Percentiles rank a stretch among this genome's conserved stretches.
phyloP scores from a whole-genome alignment of 2,888 invertebrate species.

The Machimus atricapillus region DNA sequence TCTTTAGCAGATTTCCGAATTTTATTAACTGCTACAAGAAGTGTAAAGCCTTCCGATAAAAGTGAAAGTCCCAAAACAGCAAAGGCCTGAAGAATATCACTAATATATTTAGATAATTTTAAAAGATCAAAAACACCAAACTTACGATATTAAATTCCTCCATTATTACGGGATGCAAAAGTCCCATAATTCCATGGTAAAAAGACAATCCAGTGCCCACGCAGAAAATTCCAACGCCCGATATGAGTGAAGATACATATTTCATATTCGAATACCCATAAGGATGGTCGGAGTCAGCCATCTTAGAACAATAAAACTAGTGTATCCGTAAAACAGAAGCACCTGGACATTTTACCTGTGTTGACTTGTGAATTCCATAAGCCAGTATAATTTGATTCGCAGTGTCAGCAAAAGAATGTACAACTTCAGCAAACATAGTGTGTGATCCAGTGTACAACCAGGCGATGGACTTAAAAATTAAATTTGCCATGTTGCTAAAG shows the following conservation, averaged over 20 bases:
- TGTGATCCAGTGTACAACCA: conserved; percentile 97
- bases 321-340: not conserved
- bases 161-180: conserved; percentile 84
- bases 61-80: conserved; percentile 87
- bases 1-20: conserved; percentile 82
- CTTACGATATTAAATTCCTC: conserved; percentile 87
- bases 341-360: conserved; percentile 68
- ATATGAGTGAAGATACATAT: conserved; percentile 95
- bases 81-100: conserved; percentile 72
- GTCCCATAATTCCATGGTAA: conserved; percentile 93
- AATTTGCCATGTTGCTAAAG: conserved; percentile 88
- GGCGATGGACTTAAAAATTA: conserved; percentile 85
- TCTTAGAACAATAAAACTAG: conserved; percentile 58
- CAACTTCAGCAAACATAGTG: conserved; percentile 95
- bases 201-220: conserved; percentile 94
- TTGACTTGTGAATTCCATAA: conserved; percentile 94
- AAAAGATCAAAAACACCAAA: not conserved
- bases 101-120: not conserved
- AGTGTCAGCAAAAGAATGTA: conserved; percentile 96
- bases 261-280: conserved; percentile 97
- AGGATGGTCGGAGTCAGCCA: conserved; percentile 85
- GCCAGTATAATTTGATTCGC: conserved; percentile 94
- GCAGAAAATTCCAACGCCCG: conserved; percentile 98
- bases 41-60: conserved; percentile 88
- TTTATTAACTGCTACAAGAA: conserved; percentile 87